Percentiles rank a stretch among this genome's conserved stretches.
phyloP scores from a whole-genome alignment of 2,113 vertebrate genomes.

The Pampusana beccarii region DNA sequence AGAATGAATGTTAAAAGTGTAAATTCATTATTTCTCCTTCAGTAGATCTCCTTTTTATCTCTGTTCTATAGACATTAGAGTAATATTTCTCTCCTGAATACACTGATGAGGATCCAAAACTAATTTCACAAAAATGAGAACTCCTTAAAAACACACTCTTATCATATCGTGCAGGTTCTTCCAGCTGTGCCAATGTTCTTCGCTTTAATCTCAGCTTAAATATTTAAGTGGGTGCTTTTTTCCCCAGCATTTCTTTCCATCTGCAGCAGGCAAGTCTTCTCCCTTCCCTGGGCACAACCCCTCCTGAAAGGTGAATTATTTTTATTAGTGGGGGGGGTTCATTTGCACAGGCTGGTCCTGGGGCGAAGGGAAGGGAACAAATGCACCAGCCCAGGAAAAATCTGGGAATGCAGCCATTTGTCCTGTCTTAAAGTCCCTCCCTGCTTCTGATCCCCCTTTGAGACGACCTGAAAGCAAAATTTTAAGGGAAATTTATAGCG shows the following conservation, averaged over 20 bases:
- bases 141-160: slow-evolving; percentile 52
- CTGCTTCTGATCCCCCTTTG: not conserved
- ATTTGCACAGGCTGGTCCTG: accelerated
- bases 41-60: slow-evolving; percentile 68
- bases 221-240: not conserved
- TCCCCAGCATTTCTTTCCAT: not conserved
- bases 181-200: not conserved
- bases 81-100: slow-evolving; percentile 59
- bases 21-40: slow-evolving; percentile 71
- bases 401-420: not conserved
- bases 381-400: accelerated
- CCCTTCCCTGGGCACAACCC: not conserved
- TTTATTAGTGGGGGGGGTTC: accelerated
- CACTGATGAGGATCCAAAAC: slow-evolving; percentile 69
- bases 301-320: not conserved
- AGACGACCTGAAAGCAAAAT: not conserved
- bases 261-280: not conserved
- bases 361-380: not conserved
- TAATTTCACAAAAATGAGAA: slow-evolving; percentile 66
- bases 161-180: slow-evolving; percentile 7
- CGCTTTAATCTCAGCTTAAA: not conserved
- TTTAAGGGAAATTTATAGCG: accelerated
- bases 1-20: slow-evolving; percentile 63
- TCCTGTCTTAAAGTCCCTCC: too few relatives aligned
- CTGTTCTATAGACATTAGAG: slow-evolving; percentile 50